phyloP scores from a whole-genome alignment of 2,797 vertebrate species.

The Acomys russatus region DNA sequence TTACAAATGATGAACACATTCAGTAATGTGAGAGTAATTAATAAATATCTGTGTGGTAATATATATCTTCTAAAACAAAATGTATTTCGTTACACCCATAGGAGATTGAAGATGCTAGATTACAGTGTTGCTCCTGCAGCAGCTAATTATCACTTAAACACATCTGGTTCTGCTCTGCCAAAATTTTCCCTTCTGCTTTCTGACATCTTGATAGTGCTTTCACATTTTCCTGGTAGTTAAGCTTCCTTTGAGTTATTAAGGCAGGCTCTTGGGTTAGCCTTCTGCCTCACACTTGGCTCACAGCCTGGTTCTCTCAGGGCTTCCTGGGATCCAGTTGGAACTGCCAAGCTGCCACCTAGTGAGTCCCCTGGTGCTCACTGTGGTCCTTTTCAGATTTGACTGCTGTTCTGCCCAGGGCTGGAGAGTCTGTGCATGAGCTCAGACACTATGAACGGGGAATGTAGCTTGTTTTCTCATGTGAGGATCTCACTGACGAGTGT shows the following conservation, averaged over 20 bases:
- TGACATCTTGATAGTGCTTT: not conserved
- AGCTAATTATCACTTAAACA: not conserved
- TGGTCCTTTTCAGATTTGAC: not conserved
- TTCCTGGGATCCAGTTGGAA: not conserved
- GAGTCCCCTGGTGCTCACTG: not conserved
- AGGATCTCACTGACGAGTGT: not conserved
- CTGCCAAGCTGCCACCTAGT: not conserved
- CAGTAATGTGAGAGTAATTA: too few relatives aligned
- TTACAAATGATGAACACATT: not conserved
- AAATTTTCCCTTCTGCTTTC: not conserved
- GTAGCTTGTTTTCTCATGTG: not conserved
- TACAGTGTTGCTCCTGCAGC: not conserved
- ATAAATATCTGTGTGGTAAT: not conserved
- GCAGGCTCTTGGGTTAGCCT: not conserved
- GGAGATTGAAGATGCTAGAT: not conserved
- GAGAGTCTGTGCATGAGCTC: too few relatives aligned
- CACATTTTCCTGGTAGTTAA: not conserved
- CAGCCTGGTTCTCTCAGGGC: not conserved
- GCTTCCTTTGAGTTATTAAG: not conserved
- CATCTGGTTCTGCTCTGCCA: not conserved
- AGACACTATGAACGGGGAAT: too few relatives aligned
- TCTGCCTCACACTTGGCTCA: not conserved
- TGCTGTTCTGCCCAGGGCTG: not conserved
- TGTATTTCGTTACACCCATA: too few relatives aligned
- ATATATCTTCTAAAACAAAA: not conserved